Base-by-base conservation (phyloP, 2,113 vertebrate species). In the Sinocyclocheilus grahami region DNA sequence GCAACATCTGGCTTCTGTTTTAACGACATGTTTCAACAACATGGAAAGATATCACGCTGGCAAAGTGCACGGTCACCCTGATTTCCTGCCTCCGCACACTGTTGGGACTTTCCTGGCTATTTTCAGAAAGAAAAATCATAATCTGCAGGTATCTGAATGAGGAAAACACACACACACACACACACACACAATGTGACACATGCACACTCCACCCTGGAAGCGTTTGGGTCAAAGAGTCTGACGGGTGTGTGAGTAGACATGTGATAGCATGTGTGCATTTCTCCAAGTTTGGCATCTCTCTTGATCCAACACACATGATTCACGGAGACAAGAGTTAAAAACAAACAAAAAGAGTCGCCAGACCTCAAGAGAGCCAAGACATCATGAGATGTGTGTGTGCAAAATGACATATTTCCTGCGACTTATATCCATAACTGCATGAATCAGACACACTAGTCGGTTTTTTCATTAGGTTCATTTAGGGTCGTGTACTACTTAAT, bases 71-170 rank as follows among this genome's bases (percentile, higher is more conserved):
- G 58, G 78, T 90, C 37, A 88, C 65, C 86, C 80, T 51, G 11
- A 58, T 78, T 91, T 92, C 88, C 88, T 88, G 83, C 84, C 89
- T 84, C 8, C 82, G 51, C 71, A 48, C 42, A 39, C 65, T 62
- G 20, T 6, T 51, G 91, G 90, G 91, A 91, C 85, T 93, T 93
- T 90, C 88, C 92, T 89, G 86, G 11, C 83, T 89, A 82, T 88
- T 71, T 84, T 89, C 51, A 89, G 39, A 71, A 48, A 27, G 46
- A 86, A 63, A 82, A 58, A 13, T 87, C 72, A 79, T 72, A 85
- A 27, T 83, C 65, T 65, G n/a, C 78, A 85, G 78, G 72, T 87
- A 85, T 78, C 27, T 78, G 30, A 8, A 83, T 72, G 60, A 67
- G 2, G 8, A 7, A 37, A 20, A 51, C 48, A 51, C 42, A 42